Conservation (phyloP, 2,888 invertebrate species). For the Hipparchia sbordonii region DNA sequence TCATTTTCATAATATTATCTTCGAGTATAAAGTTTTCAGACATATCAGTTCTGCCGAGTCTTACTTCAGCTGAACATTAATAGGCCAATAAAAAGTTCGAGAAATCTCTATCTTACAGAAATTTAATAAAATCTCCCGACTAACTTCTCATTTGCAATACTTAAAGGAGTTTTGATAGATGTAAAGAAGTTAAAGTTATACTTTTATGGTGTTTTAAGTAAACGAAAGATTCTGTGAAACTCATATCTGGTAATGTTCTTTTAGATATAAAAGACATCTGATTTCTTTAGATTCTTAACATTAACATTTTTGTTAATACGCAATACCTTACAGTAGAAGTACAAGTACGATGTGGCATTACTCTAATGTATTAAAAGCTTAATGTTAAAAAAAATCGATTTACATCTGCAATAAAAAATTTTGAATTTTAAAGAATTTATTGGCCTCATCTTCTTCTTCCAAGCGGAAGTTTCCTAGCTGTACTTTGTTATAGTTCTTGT, state of each 20-base stretch:
- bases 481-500: too few species aligned
- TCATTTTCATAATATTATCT: constrained; percentile 12
- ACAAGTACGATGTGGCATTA: too few species aligned
- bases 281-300: background rate
- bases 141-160: constrained; percentile 51
- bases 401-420: too few species aligned
- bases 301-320: background rate
- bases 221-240: constrained; percentile 12
- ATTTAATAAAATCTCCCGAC: constrained; percentile 50
- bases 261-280: background rate
- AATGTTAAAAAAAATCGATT: too few species aligned
- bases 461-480: too few species aligned
- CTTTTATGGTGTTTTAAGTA: background rate
- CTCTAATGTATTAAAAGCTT: too few species aligned
- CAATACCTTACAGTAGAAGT: too few species aligned
- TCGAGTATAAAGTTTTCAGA: constrained; percentile 30
- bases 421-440: too few species aligned
- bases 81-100: constrained; percentile 39
- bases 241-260: background rate
- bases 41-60: constrained; percentile 28
- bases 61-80: constrained; percentile 36
- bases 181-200: constrained; percentile 8
- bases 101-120: constrained; percentile 39
- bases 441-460: too few species aligned
- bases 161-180: constrained; percentile 41